phyloP scores from a whole-genome alignment of 1,140 invertebrate genomes.

The Gryon sp. region DNA sequence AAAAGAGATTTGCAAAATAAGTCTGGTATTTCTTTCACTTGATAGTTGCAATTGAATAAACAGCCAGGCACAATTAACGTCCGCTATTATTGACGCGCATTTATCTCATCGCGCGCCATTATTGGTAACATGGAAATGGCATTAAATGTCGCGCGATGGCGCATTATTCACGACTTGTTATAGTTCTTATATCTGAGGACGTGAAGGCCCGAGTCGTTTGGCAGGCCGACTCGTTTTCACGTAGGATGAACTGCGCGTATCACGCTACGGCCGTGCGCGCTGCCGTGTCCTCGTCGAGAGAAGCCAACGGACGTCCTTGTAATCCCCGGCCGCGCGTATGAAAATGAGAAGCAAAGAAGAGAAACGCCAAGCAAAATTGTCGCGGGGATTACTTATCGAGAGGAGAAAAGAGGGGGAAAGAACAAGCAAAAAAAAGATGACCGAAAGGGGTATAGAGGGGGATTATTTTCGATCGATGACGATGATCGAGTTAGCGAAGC shows the following conservation, averaged over 20 bases:
- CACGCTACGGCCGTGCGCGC: conserved; percentile 47
- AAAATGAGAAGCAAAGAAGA: conserved; percentile 37
- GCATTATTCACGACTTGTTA: conserved; percentile 61
- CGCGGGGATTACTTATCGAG: conserved; percentile 40
- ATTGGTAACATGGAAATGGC: conserved; percentile 65
- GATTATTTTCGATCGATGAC: conserved; percentile 49
- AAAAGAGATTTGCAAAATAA: no score
- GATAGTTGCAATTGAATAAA: conserved; percentile 23
- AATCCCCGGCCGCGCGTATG: conserved; percentile 41
- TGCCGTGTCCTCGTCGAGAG: conserved; percentile 39
- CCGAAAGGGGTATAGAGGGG: no score
- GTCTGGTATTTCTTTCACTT: no score
- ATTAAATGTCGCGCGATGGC: conserved; percentile 62
- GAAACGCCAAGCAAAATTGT: conserved; percentile 10
- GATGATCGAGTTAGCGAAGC: conserved; percentile 46
- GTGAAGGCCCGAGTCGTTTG: conserved; percentile 66
- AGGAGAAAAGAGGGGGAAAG: no score
- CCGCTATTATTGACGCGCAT: conserved; percentile 54
- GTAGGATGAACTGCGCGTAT: conserved; percentile 64
- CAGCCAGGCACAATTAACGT: conserved; percentile 30
- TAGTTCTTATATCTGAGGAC: conserved; percentile 61
- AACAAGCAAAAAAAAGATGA: no score
- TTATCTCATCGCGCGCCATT: conserved; percentile 60
- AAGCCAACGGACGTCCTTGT: conserved; percentile 64
- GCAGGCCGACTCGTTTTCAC: conserved; percentile 68